Conservation (phyloP, 1,140 invertebrate genomes). For the Meteorus sp. region DNA sequence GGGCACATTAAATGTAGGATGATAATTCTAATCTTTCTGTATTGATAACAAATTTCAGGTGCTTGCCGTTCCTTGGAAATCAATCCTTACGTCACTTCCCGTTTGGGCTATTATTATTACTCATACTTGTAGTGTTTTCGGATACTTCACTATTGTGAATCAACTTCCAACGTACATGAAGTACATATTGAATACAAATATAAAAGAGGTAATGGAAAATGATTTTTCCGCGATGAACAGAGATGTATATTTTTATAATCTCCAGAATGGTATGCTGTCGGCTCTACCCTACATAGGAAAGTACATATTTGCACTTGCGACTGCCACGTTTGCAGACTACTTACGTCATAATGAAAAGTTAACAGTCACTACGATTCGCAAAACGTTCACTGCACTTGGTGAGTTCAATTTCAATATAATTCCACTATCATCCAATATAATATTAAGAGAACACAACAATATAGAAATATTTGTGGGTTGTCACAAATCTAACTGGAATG, state of each 20-base stretch:
- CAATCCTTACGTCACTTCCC: conserved; percentile 76
- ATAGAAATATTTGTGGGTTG: too few relatives aligned
- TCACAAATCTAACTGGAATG: too few relatives aligned
- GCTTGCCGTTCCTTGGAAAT: conserved; percentile 75
- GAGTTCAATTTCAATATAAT: conserved; percentile 31
- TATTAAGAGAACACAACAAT: too few relatives aligned
- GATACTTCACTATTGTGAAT: conserved; percentile 92
- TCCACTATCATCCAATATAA: too few relatives aligned
- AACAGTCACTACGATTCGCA: conserved; percentile 71
- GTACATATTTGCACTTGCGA: conserved; percentile 74
- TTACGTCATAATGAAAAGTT: conserved; percentile 65
- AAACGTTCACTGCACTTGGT: conserved; percentile 70
- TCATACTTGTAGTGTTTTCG: conserved; percentile 90
- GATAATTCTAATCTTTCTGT: too few relatives aligned
- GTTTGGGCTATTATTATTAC: conserved; percentile 92
- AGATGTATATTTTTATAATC: conserved; percentile 21
- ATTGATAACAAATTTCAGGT: conserved; percentile 54
- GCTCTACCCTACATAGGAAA: conserved; percentile 87
- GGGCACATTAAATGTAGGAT: too few relatives aligned
- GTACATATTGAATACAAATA: conserved; percentile 83
- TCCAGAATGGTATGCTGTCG: conserved; percentile 83
- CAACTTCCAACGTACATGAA: conserved; percentile 94
- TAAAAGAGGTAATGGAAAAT: conserved; percentile 80
- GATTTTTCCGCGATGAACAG: too few relatives aligned
- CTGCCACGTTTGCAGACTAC: conserved; percentile 71